Base-by-base conservation (phyloP, 2,888 invertebrate genomes). In the Acanthococcus lagerstroemiae region DNA sequence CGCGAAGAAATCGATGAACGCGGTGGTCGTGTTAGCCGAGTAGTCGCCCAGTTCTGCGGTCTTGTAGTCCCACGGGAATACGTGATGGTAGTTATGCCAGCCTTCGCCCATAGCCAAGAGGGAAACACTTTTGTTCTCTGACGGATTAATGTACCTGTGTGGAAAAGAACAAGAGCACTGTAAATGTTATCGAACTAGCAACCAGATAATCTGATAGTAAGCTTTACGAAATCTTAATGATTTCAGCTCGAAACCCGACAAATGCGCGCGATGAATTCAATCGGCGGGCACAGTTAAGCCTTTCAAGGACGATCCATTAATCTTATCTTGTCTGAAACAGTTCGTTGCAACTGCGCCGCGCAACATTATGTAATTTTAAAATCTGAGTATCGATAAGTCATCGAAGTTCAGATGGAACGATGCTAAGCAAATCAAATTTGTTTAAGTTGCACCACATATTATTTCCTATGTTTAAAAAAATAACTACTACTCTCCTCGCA, bases 1-100 rank as follows among this genome's bases (percentile, higher is more conserved):
- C 12, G 87, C 86, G 73, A 86, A 87, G 67, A 77, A 72, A 72
- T 80, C 79, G 69, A 80, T 79, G 71, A 80, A 78, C 24, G 69
- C 71, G 3, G 73, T 73, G 9, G 72, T 73, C 44, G 71, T 67
- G 69, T 73, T 73, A 44, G 71, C 68, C 61, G 70, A 68, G 67
- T 73, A 73, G 66, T 72, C 70, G 56, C 73, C 73, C 5, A 73
- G 69, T 67, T 73, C 73, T 12, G 73, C 69, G 24, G 73, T 72
- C 65, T 73, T 73, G 70, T 73, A 73, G 69, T 73, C 73, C 73
- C 78, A 78, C 4, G 81, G 81, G 73, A 81, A 81, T 12, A 77
- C 77, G 71, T 81, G 81, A 71, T 81, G 81, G 73, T 80, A 81
- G 73, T 81, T 81, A 73, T 81, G 81, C 76, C 79, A 81, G 9